Evolutionary conservation across 2,888 invertebrate genomes (phyloP).

Genomic region (Disparrhopalites patrizii): DNA sequence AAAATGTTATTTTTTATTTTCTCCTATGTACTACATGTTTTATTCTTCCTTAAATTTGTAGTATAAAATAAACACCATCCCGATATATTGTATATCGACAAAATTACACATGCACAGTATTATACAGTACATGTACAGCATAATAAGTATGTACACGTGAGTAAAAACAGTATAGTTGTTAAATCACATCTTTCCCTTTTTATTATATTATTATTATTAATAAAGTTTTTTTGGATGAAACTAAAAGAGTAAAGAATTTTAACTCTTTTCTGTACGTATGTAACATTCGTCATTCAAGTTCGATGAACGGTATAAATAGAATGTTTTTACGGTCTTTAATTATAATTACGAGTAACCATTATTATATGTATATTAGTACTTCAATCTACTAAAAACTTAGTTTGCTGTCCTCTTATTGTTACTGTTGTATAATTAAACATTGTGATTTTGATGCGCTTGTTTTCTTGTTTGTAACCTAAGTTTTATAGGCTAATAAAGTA

Average conservation of each 20-base stretch:
- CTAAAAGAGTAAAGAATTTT: too few species aligned
- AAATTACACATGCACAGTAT: background rate
- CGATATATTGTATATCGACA: background rate
- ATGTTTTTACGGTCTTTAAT: too few species aligned
- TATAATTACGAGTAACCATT: background rate
- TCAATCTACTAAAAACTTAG: background rate
- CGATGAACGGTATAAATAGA: too few species aligned
- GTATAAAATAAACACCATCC: constrained; percentile 2
- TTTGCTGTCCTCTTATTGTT: too few species aligned
- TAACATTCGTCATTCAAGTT: too few species aligned
- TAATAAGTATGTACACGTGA: background rate
- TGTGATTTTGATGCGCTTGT: constrained; percentile 7
- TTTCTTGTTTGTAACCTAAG: background rate
- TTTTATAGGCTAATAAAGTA: background rate
- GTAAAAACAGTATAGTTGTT: constrained; percentile 4
- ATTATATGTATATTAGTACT: background rate
- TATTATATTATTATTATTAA: too few species aligned
- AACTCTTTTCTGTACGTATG: too few species aligned
- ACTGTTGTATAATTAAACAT: background rate
- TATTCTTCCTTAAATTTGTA: too few species aligned
- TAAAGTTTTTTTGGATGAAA: too few species aligned
- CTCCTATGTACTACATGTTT: too few species aligned
- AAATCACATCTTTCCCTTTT: constrained; percentile 7
- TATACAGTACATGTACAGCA: background rate
- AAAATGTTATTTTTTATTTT: too few species aligned